Evolutionary conservation across 1,140 invertebrate genomes (phyloP), one percentile per base, ranked within the genome.

Genomic region (Apis dorsata): DNA sequence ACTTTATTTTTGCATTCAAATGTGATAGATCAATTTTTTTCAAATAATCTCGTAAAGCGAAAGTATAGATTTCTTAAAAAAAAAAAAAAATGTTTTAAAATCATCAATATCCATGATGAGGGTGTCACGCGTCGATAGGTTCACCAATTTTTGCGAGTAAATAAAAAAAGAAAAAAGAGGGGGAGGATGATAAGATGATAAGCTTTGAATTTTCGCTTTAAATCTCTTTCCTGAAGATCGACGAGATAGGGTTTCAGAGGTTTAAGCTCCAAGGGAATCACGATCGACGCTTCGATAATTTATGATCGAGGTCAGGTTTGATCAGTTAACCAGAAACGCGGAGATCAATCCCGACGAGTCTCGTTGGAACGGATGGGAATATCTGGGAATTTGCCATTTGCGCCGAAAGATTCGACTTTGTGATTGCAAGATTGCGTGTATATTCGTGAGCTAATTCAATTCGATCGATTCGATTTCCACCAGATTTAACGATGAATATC

Each of bases 311-410:
- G 71, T 65, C 34, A 21, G 24, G 53, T 44, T 49, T 74, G 53
- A 75, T 81, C 79, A 65, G 60, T 74, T 80, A 80, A 80, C 60
- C 71, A 74, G 62, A 75, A 75, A 68, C 63, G 28, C 12, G 4
- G n/a, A 66, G 72, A 62, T 75, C 62, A 59, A 75, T 53, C 11
- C 62, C 11, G 51, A 55, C 13, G n/a, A 59, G 53, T 75, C 34
- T 59, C 12, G 17, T 28, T 17, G 57, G 4, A 15, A 57, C 19
- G 63, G 10, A 21, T 12, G 44, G 34, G 28, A 24, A 24, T 28
- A 17, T 55, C 53, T 19, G n/a, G 19, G 53, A 75, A 66, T 63
- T 74, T 21, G 34, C 53, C 62, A 21, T 57, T 19, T 28, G 44
- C 49, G 21, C 17, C 15, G 70, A 44, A 49, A 62, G 19, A 12